These are phyloP conservation scores for Aurelia sp. DNA, from an alignment of 30 jellyfish, hydroid and myxozoan species.

Conservation along the genomic window DNA sequence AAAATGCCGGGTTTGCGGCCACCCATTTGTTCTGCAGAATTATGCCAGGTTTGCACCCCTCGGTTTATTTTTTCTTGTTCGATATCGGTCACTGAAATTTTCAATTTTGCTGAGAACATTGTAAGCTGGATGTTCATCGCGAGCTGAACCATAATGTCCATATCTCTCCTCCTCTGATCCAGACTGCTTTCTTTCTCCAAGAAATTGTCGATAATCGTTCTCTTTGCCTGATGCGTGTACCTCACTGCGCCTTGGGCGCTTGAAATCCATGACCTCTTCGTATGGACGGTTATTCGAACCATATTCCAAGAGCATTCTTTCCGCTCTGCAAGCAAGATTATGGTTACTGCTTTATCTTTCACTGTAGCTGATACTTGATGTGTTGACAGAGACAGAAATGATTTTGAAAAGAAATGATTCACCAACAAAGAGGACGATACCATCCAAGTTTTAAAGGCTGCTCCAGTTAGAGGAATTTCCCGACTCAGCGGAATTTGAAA, in stretches of 20 bases:
- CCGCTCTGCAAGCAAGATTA: slow-evolving; percentile 7
- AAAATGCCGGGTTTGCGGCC: not conserved
- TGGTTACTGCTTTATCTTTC: not conserved
- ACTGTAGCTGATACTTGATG: not conserved
- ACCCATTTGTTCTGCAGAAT: not conserved
- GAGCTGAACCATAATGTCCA: not conserved
- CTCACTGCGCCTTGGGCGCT: slow-evolving; percentile 67
- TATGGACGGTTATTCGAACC: not conserved
- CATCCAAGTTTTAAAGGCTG: too few relatives aligned
- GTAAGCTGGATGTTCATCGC: slow-evolving; percentile 13
- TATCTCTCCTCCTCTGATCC: not conserved
- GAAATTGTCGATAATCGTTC: slow-evolving; percentile 33
- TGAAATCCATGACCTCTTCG: slow-evolving; percentile 35
- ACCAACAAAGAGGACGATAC: too few relatives aligned
- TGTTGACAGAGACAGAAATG: not conserved
- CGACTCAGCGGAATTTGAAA: too few relatives aligned
- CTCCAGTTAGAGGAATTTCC: too few relatives aligned
- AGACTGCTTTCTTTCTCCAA: slow-evolving; percentile 12
- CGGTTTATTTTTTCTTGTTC: not conserved
- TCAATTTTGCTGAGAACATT: slow-evolving; percentile 16
- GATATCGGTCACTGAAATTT: slow-evolving; percentile 16
- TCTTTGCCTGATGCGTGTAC: slow-evolving; percentile 63
- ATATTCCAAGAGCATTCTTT: slow-evolving; percentile 21
- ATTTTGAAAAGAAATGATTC: too few relatives aligned
- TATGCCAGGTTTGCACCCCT: not conserved